Base-by-base conservation (phyloP, 2,888 invertebrate species). In the Latrodectus hesperus region DNA sequence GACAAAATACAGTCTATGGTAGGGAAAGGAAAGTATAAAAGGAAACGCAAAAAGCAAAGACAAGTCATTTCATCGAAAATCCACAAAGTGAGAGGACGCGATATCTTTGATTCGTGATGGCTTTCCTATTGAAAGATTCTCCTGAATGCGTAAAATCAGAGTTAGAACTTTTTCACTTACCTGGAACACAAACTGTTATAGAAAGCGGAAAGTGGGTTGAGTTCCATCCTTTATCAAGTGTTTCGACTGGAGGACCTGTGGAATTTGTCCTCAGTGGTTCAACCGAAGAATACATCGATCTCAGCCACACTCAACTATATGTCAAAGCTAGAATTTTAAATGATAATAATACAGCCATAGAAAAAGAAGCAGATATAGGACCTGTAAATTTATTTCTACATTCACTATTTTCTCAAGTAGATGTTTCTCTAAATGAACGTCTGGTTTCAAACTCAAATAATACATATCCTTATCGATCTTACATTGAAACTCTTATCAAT, bases 381-480 rank as follows among this genome's bases (percentile, higher is more conserved):
- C 55, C 55, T 55, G 55, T 55, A 6, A 75, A 75, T 51, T 38
- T 75, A 17, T 60, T 75, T 17, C 22, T 75, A 22, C 60, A 75
- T 75, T 75, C 75, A 5, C 55, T 12, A n/a, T 75, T 75, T 60
- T 53, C 60, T 17, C 75, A 75, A 60, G 60, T 75, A 9, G 75
- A 75, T 75, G 64, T 75, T 10, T 55, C 60, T 8, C 16, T 75
- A 16, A 75, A 75, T 22, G 75, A 75, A 11, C 17, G 12, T 9
- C 17, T 75, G 8, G 55, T 75, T 49, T 75, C 75, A 14, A 55
- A 9, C 16, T 60, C 26, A 26, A 60, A 22, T 10, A 53, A 9
- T 60, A 75, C 75, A 6, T 75, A 75, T 17, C 60, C 75, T 17
- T 75, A 75, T 17, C 17, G 75, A 60, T 53, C 75, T 6, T 10